Percentiles rank a stretch among this genome's conserved stretches.
These are phyloP conservation scores for Theonella swinhoei DNA, from an alignment of 37 sponge, comb jelly and placozoan species.

Conservation along the genomic window DNA sequence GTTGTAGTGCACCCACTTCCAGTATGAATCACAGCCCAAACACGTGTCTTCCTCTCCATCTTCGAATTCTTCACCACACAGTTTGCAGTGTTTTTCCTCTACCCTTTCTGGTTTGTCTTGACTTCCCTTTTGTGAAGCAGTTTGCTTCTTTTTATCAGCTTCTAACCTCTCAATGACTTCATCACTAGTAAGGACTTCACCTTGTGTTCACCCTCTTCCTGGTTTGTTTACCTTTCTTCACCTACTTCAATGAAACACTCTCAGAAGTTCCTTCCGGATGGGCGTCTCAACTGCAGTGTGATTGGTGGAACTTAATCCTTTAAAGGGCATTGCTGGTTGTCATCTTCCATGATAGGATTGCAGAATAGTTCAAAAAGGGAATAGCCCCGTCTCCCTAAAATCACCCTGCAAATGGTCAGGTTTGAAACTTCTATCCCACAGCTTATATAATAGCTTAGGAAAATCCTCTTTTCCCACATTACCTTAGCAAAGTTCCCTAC, in stretches of 20 bases:
- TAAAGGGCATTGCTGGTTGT: no score
- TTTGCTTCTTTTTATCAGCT: not conserved
- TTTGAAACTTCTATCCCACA: not conserved
- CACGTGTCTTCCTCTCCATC: not conserved
- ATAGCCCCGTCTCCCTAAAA: no score
- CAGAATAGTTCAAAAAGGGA: no score
- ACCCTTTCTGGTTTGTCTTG: no score
- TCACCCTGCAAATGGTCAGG: not conserved
- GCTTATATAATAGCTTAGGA: not conserved
- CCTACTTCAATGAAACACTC: constrained; percentile 2
- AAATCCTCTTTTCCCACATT: constrained; percentile 2
- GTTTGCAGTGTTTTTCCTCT: not conserved
- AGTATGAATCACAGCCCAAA: not conserved
- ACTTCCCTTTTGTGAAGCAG: constrained; percentile 1
- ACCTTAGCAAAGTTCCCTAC: no score
- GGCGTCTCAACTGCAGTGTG: no score
- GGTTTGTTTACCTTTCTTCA: not conserved
- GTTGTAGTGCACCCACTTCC: not conserved
- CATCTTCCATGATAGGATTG: no score
- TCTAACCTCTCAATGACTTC: not conserved
- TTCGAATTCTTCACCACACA: not conserved
- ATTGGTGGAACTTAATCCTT: no score
- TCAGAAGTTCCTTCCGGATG: no score
- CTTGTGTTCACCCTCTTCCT: constrained; percentile 5
- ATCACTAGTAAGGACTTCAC: not conserved